A percentile compares a stretch with the other conserved stretches of the same genome.
phyloP scores from a whole-genome alignment of 2,113 vertebrate species.

The Junco hyemalis region DNA sequence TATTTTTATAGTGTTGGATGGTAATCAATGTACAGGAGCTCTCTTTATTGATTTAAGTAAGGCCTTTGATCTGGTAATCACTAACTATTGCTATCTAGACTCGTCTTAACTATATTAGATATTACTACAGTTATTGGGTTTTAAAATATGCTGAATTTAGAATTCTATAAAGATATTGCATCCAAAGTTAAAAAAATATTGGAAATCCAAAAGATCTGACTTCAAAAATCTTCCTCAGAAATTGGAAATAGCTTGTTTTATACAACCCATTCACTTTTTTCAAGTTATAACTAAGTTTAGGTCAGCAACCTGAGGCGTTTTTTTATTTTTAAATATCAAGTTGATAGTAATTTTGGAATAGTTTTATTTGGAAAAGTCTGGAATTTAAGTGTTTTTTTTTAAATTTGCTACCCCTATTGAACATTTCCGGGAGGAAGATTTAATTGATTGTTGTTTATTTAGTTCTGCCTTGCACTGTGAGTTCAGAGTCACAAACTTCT shows the following conservation, averaged over 20 bases:
- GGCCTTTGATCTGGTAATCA: slow-evolving; percentile 67
- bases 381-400: not conserved
- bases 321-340: not conserved
- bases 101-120: not conserved
- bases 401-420: not conserved
- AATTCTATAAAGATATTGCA: not conserved
- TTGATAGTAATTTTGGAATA: not conserved
- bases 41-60: slow-evolving; percentile 66
- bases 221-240: not conserved
- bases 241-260: not conserved
- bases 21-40: slow-evolving; percentile 66
- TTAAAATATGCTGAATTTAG: not conserved
- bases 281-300: not conserved
- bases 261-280: not conserved
- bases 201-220: not conserved
- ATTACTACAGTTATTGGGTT: not conserved
- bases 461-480: not conserved
- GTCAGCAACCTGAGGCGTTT: not conserved
- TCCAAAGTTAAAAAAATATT: not conserved
- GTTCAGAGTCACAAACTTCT: not conserved
- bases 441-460: not conserved
- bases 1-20: slow-evolving; percentile 68
- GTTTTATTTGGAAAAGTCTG: not conserved
- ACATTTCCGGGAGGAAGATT: not conserved
- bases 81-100: slow-evolving; percentile 46